Base-by-base conservation (phyloP, 2,888 invertebrate species). In the Boloria selene region DNA sequence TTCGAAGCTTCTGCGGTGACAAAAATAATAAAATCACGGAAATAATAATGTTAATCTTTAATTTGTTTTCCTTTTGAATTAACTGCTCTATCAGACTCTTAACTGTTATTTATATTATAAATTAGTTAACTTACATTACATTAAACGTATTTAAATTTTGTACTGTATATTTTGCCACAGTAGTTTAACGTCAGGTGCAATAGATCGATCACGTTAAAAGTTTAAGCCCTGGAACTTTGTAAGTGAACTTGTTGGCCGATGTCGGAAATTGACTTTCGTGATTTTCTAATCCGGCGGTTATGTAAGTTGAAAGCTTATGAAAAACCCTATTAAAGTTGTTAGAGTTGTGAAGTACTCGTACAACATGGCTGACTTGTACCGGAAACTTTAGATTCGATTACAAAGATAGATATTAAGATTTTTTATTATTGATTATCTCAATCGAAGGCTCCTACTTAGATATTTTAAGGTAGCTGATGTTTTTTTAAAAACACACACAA, bases 181-280 rank as follows among this genome's bases (percentile, higher is more conserved):
- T 55, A 22, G 31, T 59, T 61, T 45, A 17, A 54, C 18, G 54
- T 65, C 65, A 54, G 53, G 54, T 65, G 65, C 65, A 68, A 53
- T 18, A 51, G 62, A 70, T 69, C 68, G 70, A 68, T 72, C 67
- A 63, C 64, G 65, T 61, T 69, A 64, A 63, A 70, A 73, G 44
- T 67, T 74, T 69, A 63, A 72, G 68, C 54, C 49, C 60, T 42
- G 26, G 44, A 68, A 72, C 68, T 70, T 70, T 68, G 69, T 74
- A 65, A 65, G 68, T 52, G 52, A 72, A 71, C 67, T 70, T 68
- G 68, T 72, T 70, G 61, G 61, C 31, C 59, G 61, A 64, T 67
- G 64, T 66, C 55, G 64, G 69, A 62, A 72, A 73, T 71, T 73
- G 61, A 69, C 67, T 71, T 62, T 65, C 53, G 44, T 65, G 38